Base-by-base conservation (phyloP, 2,888 invertebrate genomes). In the Pseudococcus jackbeardsleyi region DNA sequence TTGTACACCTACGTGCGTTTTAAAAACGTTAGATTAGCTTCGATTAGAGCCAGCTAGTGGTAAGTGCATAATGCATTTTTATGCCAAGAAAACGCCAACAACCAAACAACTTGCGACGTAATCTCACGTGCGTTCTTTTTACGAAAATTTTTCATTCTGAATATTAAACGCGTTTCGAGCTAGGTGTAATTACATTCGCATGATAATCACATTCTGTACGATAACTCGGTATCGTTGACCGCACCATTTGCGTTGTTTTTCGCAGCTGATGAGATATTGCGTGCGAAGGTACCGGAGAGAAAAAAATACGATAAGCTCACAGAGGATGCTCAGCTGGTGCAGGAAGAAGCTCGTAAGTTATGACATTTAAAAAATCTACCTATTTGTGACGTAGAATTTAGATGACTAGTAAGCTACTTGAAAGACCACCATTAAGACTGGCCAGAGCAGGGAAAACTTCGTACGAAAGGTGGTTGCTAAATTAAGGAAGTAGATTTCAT, bases 401-500 rank as follows among this genome's bases (percentile, higher is more conserved):
- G 54, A 54, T 54, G 54, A 54, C 54, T 4, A n/a, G 15, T 17
- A 17, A 50, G 50, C 50, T 9, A 59, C 22, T 64, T 64, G 64
- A 22, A 64, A 64, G 64, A 64, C 64, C 64, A 9, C 17, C 33
- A 33, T 39, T 33, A 72, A 33, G 72, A 33, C 72, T 72, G 72
- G 17, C 33, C 33, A 33, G 7, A 15, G 17, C 15, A 39, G 33
- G 17, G 19, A 26, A 72, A 72, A 72, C n/a, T 33, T 39, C 17
- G 9, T 72, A 72, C 72, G 72, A 72, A 72, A 72, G 72, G 72
- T 72, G 33, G 33, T 72, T 72, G 15, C n/a, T 72, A 72, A 72
- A 72, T 72, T 72, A 72, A 72, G 72, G 72, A 72, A 72, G 72
- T 72, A 33, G 33, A 72, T 72, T 68, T 72, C 72, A 72, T 72